Percentiles rank a stretch among this genome's conserved stretches.
phyloP scores from a whole-genome alignment of 2,888 invertebrate species.

The Heliothis peltigera region DNA sequence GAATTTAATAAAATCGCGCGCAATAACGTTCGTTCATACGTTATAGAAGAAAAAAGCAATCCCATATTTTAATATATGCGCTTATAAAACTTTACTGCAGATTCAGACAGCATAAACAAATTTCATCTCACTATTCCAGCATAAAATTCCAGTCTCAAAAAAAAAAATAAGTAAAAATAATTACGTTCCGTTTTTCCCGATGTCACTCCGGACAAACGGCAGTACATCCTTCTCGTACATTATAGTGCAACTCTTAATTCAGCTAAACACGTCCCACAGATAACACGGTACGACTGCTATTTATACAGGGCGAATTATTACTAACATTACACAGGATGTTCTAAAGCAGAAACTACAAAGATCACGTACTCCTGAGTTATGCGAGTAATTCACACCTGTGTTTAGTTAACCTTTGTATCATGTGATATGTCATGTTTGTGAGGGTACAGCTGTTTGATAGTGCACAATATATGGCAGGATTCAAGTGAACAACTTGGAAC shows the following conservation, averaged over 20 bases:
- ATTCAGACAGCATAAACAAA: neutral
- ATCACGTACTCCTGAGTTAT: conserved; percentile 47
- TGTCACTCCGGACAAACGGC: conserved; percentile 36
- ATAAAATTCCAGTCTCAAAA: neutral
- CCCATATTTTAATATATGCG: neutral
- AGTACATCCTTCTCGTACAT: conserved; percentile 34
- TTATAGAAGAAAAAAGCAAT: too few species aligned
- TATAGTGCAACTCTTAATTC: conserved; percentile 57
- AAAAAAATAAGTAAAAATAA: conserved; percentile 28
- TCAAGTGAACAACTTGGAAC: neutral
- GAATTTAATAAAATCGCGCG: neutral
- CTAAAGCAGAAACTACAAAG: conserved; percentile 28
- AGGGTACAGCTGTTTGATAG: conserved; percentile 19
- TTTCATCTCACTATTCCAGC: neutral
- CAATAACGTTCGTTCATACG: neutral
- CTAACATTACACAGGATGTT: conserved; percentile 19
- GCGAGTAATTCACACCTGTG: conserved; percentile 47
- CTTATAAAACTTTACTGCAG: neutral
- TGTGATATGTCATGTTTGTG: conserved; percentile 38
- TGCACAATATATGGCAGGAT: conserved; percentile 13
- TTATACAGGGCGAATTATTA: conserved; percentile 44
- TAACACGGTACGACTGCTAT: conserved; percentile 51
- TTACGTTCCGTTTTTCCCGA: conserved; percentile 33
- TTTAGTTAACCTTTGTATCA: conserved; percentile 34
- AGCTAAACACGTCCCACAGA: conserved; percentile 53